Evolutionary conservation across 2,797 vertebrate genomes (phyloP), one percentile per base, ranked within the genome.

Genomic region (Hemibagrus guttatus): DNA sequence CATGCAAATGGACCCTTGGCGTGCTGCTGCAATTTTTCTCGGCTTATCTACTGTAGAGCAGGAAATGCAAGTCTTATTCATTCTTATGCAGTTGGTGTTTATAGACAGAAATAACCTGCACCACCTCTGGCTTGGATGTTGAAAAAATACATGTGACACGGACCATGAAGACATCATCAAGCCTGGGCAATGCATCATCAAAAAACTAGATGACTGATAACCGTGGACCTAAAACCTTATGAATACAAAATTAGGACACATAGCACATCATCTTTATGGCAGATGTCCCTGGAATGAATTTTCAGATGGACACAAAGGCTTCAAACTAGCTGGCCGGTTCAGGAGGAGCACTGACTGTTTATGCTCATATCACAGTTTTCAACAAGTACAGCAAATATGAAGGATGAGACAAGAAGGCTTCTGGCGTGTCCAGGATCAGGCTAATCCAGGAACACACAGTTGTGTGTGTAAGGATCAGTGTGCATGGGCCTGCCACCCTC

Each of bases 141-240:
- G 83, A 89, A 87, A 87, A 76, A 85, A 89, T 58, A 86, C 79
- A 85, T 87, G 81, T 86, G 85, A 91, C 89, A 85, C 63, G 21
- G 82, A 90, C 87, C 88, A 85, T 86, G 66, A 89, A 78, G 85
- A 72, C 90, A 87, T 91, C 89, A 90, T 88, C 90, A 68, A 87
- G 68, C 61, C n/a, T 72, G 80, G 64, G 81, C 84, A 86, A 89
- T 88, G 88, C 88, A 88, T 91, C 90, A 92, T 90, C 85, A 87
- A 89, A 81, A 86, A 86, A 91, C 84, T 90, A 83, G 71, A 76
- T 81, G 81, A 84, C 59, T 79, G 54, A 87, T 88, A 86, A 88
- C 42, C 64, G 58, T 84, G 81, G 83, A 87, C 85, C 86, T 86
- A 80, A 85, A 88, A 91, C 87, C 90, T 89, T 90, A 88, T 91